phyloP scores from a whole-genome alignment of 2,113 vertebrate species.

The Ibidorhyncha struthersii region DNA sequence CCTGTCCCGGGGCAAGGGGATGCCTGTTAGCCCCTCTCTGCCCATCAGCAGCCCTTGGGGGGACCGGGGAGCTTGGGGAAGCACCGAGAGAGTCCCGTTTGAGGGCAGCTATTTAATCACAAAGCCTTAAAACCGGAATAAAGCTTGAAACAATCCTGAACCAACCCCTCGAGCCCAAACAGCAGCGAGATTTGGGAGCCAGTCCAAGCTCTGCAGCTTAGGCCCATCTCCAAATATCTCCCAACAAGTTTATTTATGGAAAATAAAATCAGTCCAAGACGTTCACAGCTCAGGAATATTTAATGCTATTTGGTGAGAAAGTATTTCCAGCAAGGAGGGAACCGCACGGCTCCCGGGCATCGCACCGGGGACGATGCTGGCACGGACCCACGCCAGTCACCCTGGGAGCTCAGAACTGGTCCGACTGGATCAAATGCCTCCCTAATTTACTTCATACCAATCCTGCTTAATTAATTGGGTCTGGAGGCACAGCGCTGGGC shows the following conservation, averaged over 20 bases:
- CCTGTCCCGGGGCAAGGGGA: too few species aligned
- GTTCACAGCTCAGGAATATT: slow-evolving; percentile 64
- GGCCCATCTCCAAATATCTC: slow-evolving; percentile 69
- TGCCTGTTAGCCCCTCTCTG: background rate
- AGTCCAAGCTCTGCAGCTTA: slow-evolving; percentile 59
- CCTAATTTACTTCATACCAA: background rate
- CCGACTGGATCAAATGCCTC: background rate
- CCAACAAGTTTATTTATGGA: slow-evolving; percentile 70
- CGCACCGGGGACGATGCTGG: background rate
- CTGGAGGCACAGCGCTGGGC: background rate
- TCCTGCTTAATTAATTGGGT: background rate
- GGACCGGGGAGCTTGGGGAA: background rate
- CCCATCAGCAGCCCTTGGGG: background rate
- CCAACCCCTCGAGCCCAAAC: slow-evolving; percentile 53
- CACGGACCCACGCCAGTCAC: background rate
- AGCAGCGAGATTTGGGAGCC: slow-evolving; percentile 48
- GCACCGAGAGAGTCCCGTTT: fast-evolving
- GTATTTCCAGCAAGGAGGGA: slow-evolving; percentile 45
- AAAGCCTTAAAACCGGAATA: background rate
- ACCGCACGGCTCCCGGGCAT: background rate
- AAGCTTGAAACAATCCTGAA: slow-evolving; percentile 19
- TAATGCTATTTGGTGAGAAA: slow-evolving; percentile 55
- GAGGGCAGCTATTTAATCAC: background rate
- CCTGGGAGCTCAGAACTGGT: background rate
- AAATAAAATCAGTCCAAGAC: slow-evolving; percentile 66